Conservation (phyloP, 2,113 vertebrate species). For the Silurus meridionalis region DNA sequence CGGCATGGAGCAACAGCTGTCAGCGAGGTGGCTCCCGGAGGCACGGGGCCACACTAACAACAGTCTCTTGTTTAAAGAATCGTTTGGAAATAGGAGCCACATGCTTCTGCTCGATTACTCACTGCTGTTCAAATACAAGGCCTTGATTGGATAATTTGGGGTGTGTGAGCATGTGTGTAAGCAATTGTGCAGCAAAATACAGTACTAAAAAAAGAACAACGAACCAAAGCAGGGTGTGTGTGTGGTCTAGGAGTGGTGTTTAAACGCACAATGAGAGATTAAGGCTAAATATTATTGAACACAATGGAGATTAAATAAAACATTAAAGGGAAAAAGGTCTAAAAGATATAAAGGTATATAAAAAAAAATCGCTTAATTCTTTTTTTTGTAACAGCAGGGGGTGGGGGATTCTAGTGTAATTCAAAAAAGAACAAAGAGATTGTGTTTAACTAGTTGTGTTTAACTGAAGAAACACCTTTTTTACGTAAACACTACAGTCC, state of each 20-base stretch:
- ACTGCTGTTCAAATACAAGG: constrained; percentile 65
- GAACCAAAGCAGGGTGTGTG: not conserved
- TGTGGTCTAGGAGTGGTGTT: constrained; percentile 42
- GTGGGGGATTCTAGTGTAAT: no score
- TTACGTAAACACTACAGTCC: no score
- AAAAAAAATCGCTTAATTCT: not conserved
- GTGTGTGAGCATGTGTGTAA: constrained; percentile 46
- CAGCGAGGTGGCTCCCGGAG: constrained; percentile 43
- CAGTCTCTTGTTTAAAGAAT: constrained; percentile 66
- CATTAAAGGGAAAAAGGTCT: not conserved
- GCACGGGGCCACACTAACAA: constrained; percentile 57
- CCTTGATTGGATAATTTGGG: constrained; percentile 69
- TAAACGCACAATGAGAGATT: not conserved
- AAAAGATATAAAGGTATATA: not conserved
- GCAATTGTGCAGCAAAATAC: not conserved
- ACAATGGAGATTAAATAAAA: not conserved
- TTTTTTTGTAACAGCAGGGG: no score
- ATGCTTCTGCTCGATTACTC: constrained; percentile 65
- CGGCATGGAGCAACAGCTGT: constrained; percentile 56
- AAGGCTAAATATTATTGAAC: constrained; percentile 23
- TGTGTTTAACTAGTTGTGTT: no score
- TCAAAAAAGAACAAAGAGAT: no score
- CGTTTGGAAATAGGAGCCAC: constrained; percentile 71
- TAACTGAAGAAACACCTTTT: no score
- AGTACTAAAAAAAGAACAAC: constrained; percentile 24